Base-by-base conservation (phyloP, 2,888 invertebrate species). In the Sphecodes monilicornis region DNA sequence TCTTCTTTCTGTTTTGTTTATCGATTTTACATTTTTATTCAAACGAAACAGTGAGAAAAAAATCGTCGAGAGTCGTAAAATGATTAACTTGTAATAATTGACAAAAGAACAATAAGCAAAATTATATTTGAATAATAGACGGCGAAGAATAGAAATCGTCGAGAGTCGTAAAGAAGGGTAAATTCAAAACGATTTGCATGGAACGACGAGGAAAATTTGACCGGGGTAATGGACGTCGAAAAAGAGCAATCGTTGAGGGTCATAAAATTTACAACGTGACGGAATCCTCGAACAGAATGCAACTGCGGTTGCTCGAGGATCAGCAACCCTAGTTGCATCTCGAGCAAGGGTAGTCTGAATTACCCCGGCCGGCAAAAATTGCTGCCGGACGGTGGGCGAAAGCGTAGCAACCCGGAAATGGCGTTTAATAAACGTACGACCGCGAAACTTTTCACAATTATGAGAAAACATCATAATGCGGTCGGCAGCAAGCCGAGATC, bases 371-470 rank as follows among this genome's bases (percentile, higher is more conserved):
- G 39, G n/a, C 13, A 39, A 68, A 68, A 39, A 68, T 39, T 68
- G 36, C 68, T 39, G 32, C 32, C 36, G 64, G 32, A 64, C 64
- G 18, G 18, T 18, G 39, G 36, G 2, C 68, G n/a, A n/a, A n/a
- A 1, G 29, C 43, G 46, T 46, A 11, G 70, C 22, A 32, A 71
- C 71, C 71, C 46, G 54, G 66, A 57, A 68, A 57, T 54, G 64
- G 36, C 29, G 36, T 81, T 75, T 78, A 75, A 84, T 83, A 83
- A 84, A 84, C 74, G 74, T 46, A 69, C 78, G 36, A 70, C 54
- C 74, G 39, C 74, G 70, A 66, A 82, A 84, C 74, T 83, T 82
- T 83, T 78, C 78, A 77, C 73, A 83, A 82, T 84, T 84, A 83
- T 57, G 66, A 83, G 83, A 76, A 68, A 83, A 74, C 72, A 60